Evolutionary conservation across 23 tunicate genomes (phyloP).

Genomic region (Oikopleura vanhoeffeni): DNA sequence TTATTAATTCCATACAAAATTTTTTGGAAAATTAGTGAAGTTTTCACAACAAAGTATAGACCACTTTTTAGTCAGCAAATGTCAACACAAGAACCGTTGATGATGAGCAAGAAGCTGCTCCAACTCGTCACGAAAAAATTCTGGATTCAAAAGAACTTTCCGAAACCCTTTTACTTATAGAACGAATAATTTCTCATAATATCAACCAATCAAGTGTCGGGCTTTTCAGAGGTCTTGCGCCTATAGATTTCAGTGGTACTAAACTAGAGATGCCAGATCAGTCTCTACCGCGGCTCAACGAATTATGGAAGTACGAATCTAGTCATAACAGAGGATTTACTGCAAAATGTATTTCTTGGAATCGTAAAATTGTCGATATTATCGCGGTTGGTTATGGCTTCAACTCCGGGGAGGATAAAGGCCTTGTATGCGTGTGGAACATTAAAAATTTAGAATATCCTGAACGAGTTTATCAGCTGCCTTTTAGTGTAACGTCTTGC

Average conservation of each 20-base stretch:
- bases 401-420: not conserved
- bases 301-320: not conserved
- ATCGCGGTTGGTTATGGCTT: constrained; percentile 83
- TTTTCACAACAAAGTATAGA: too few relatives aligned
- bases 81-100: too few relatives aligned
- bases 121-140: not conserved
- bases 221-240: constrained; percentile 36
- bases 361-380: constrained; percentile 52
- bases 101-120: not conserved
- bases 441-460: constrained; percentile 76
- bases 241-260: not conserved
- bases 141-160: not conserved
- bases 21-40: too few relatives aligned
- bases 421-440: constrained; percentile 85
- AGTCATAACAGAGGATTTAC: not conserved
- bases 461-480: constrained; percentile 79
- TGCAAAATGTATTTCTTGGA: constrained; percentile 41
- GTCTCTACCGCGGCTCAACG: not conserved
- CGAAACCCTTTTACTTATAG: constrained; percentile 36
- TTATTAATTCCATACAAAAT: too few relatives aligned
- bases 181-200: constrained; percentile 82
- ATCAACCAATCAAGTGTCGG: constrained; percentile 68
- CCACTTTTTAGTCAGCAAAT: too few relatives aligned
- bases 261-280: not conserved
- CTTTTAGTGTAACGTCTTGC: constrained; percentile 50